A percentile compares a stretch with the other conserved stretches of the same genome.
Conservation (phyloP, 2,113 vertebrate genomes). For the Elephas maximus region DNA sequence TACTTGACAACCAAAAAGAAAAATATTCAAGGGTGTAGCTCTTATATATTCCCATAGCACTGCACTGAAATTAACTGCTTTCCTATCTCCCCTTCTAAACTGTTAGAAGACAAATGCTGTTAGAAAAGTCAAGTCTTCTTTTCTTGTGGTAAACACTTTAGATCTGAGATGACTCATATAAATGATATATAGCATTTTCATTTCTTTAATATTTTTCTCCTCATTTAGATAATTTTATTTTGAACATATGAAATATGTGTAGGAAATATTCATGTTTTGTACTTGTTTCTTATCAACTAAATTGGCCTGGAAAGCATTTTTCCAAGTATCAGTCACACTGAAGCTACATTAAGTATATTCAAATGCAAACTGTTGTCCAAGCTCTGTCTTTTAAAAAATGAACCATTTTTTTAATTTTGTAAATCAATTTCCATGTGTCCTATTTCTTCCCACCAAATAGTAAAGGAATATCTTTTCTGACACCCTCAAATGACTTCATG, state of each 20-base stretch:
- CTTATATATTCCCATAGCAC: not conserved
- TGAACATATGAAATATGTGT: not conserved
- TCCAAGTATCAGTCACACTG: not conserved
- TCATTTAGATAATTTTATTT: conserved; percentile 54
- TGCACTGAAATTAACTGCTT: not conserved
- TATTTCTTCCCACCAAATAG: conserved; percentile 27
- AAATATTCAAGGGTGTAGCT: not conserved
- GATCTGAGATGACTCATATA: conserved; percentile 57
- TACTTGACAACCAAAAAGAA: not conserved
- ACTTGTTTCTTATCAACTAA: conserved; percentile 41
- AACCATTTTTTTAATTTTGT: not conserved
- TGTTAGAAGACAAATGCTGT: not conserved
- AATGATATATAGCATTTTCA: conserved; percentile 41
- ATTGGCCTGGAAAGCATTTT: not conserved
- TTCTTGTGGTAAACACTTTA: conserved; percentile 42
- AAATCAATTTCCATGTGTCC: conserved; percentile 58
- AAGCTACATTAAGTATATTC: conserved; percentile 27
- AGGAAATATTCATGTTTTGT: conserved; percentile 17
- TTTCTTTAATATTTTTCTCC: conserved; percentile 49
- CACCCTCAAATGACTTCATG: conserved; percentile 69
- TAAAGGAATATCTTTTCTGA: conserved; percentile 64
- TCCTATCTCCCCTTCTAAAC: not conserved
- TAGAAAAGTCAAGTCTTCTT: conserved; percentile 19
- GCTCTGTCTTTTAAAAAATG: conserved; percentile 45
- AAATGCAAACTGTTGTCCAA: conserved; percentile 27